Evolutionary conservation across 1,140 invertebrate species (phyloP), one percentile per base, ranked within the genome.

Genomic region (Nixonia krombeini): DNA sequence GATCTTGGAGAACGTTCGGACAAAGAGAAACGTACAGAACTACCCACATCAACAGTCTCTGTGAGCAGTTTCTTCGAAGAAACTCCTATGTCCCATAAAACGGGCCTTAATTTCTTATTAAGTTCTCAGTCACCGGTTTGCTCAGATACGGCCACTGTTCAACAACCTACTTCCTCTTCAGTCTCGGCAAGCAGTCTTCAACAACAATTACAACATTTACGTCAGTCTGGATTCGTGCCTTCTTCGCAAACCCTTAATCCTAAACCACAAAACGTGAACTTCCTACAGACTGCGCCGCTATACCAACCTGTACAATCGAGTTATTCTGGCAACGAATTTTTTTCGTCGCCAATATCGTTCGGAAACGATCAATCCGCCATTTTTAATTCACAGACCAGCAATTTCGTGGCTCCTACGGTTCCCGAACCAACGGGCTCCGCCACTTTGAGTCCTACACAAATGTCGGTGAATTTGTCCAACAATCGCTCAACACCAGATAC

Each of bases 371-470:
- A 44, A n/a, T 2, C 41, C 35, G 12, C 28, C 10, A 41, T n/a
- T 0, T 61, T 57, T 2, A 40, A 47, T 16, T 29, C 53, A 7
- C 41, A 33, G 13, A 50, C 25, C 23, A 18, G 51, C 0, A 55
- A 53, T 35, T 47, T 58, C 7, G 55, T 70, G 29, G 45, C 64
- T 12, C 59, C 53, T 51, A 53, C 57, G n/a, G 66, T 81, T 44
- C 81, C 78, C 5, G 79, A 85, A 66, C 70, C 78, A 1, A 79
- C 79, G 1, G 81, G 80, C 38, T 67, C 75, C 42, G 83, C 83
- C 16, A 85, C 79, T 5, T 64, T 84, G 2, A 82, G 47, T 61
- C 79, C 80, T 1, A 74, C 75, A 2, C 82, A 85, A 57, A 80
- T 79, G 63, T 83, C 82, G 3, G 50, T 76, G 25, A 84, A 75